Percentiles rank a stretch among this genome's conserved stretches.
Conservation (phyloP, 2,113 vertebrate species). For the Podilymbus podiceps region DNA sequence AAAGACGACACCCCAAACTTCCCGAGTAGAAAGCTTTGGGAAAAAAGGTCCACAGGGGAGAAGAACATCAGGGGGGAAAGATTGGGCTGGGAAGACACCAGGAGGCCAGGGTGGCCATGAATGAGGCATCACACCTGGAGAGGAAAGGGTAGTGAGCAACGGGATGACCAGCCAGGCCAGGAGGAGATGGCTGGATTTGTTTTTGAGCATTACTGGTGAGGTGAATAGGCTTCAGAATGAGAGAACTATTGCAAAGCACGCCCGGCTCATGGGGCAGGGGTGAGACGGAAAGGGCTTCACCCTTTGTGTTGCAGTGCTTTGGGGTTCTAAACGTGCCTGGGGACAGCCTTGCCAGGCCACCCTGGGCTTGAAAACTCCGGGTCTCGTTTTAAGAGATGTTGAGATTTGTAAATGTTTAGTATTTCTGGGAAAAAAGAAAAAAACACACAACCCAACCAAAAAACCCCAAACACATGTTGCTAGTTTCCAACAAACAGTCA, state of each 20-base stretch:
- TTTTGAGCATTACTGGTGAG: not conserved
- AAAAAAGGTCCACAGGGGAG: not conserved
- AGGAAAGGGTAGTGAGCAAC: not conserved
- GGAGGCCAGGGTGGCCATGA: not conserved
- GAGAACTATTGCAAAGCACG: not conserved
- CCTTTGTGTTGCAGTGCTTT: not conserved
- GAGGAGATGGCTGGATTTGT: not conserved
- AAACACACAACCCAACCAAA: not conserved
- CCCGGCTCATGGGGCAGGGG: fast-evolving
- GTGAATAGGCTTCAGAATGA: not conserved
- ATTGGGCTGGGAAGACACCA: not conserved
- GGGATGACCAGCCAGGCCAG: not conserved
- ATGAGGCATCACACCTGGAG: not conserved
- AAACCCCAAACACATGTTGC: not conserved
- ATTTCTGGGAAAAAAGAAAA: not conserved
- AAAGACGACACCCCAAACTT: not conserved
- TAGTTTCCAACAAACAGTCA: not conserved
- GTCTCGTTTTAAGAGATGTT: not conserved
- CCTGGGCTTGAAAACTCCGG: not conserved
- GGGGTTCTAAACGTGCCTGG: not conserved
- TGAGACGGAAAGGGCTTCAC: not conserved
- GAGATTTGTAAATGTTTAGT: not conserved
- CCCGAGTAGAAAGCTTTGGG: not conserved
- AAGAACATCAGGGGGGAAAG: not conserved
- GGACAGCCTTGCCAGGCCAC: not conserved